Evolutionary conservation across 2,888 invertebrate genomes (phyloP), one percentile per base, ranked within the genome.

Genomic region (Nomada ruficornis): DNA sequence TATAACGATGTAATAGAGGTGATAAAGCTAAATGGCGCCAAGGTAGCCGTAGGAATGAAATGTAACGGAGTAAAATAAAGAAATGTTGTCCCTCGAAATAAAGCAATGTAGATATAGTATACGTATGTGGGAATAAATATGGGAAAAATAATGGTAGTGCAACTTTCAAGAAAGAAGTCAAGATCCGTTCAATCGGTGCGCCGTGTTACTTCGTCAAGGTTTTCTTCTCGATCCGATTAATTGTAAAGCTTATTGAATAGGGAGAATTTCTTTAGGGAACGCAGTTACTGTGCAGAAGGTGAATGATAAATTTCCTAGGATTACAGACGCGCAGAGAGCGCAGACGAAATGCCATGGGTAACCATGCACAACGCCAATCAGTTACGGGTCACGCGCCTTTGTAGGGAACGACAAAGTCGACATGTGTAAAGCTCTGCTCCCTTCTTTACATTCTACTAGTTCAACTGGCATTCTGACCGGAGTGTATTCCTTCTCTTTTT

Each of bases 301-400:
- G 59, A 36, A 65, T 54, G 59, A 80, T 76, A 68, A 76, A 81
- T 76, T 79, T 60, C 18, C 55, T 54, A 68, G 50, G 64, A 69
- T 81, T 68, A 69, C 47, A 60, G 64, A 76, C 64, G 76, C 23
- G 72, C 23, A 59, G 54, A 64, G 50, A 64, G 47, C 54, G 59
- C 76, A 76, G 76, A 82, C 82, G 72, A 78, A 80, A 74, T 87
- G 67, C 71, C 80, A 69, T 54, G 47, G 63, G 72, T 79, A 77
- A 87, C 82, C 84, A 80, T 84, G 84, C 78, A 81, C 81, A 69
- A 88, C 83, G 79, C 75, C 81, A 87, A 86, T 89, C 87, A 81
- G 77, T 82, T 82, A 84, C 79, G 82, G 86, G 77, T 80, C 83
- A 81, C 82, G 84, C 83, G 83, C 63, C 79, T 84, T 84, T 84